Conservation (phyloP, 2,888 invertebrate species). For the Drosophila sordidapex region DNA sequence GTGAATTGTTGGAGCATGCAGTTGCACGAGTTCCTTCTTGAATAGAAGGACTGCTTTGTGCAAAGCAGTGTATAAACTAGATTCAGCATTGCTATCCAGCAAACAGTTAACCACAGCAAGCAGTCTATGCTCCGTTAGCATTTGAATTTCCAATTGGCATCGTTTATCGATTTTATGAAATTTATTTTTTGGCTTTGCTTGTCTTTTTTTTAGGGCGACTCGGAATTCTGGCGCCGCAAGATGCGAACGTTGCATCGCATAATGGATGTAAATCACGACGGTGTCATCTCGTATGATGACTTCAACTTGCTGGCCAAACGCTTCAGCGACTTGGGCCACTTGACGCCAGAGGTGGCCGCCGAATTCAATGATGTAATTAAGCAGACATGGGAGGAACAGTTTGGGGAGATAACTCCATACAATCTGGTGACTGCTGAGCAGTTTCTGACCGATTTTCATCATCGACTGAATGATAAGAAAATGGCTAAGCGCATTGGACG, state of each 20-base stretch:
- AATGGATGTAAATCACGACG: slow-evolving; percentile 93
- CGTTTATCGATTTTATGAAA: neutral
- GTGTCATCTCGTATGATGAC: slow-evolving; percentile 93
- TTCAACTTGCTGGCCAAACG: slow-evolving; percentile 90
- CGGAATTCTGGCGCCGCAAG: slow-evolving; percentile 92
- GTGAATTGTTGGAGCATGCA: slow-evolving; percentile 8
- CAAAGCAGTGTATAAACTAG: slow-evolving; percentile 1
- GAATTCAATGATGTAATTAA: slow-evolving; percentile 90
- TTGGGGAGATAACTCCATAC: slow-evolving; percentile 92
- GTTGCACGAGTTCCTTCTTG: neutral
- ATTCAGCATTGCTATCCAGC: neutral
- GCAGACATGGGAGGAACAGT: slow-evolving; percentile 93
- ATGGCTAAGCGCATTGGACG: slow-evolving; percentile 90
- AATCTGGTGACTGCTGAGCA: slow-evolving; percentile 93
- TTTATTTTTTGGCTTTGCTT: neutral
- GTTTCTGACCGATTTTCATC: slow-evolving; percentile 92
- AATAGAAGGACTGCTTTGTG: neutral
- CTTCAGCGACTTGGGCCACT: slow-evolving; percentile 91
- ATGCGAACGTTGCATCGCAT: slow-evolving; percentile 94
- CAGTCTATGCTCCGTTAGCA: neutral
- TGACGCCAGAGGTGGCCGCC: slow-evolving; percentile 88
- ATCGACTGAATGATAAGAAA: slow-evolving; percentile 91
- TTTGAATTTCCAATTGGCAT: neutral
- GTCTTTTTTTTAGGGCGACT: slow-evolving; percentile 77
- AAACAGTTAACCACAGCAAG: neutral